These are phyloP conservation scores for Trogon surrucura DNA, from an alignment of 2,113 vertebrate species.

Conservation along the genomic window DNA sequence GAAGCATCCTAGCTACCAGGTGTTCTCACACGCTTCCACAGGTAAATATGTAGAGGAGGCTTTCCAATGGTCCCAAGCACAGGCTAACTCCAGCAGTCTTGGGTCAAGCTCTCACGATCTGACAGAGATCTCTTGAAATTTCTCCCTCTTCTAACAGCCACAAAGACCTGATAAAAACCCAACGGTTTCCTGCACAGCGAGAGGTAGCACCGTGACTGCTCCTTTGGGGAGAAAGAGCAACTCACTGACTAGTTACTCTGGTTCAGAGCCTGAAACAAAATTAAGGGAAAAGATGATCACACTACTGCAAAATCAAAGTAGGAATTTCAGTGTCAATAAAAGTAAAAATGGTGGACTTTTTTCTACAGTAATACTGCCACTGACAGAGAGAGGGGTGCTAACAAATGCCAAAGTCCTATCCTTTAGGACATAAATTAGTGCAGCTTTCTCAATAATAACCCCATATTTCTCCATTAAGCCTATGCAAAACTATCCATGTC, in stretches of 20 bases:
- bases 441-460: not conserved
- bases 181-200: not conserved
- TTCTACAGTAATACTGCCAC: not conserved
- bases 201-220: not conserved
- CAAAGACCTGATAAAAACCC: not conserved
- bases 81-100: not conserved
- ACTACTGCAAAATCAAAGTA: not conserved
- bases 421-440: not conserved
- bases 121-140: not conserved
- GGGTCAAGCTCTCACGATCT: not conserved
- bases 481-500: accelerated
- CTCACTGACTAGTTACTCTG: not conserved
- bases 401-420: not conserved
- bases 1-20: not conserved
- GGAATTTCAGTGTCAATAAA: not conserved
- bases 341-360: not conserved
- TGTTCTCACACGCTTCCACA: not conserved
- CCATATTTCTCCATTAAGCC: not conserved
- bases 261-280: not conserved
- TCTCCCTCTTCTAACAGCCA: not conserved
- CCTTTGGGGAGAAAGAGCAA: not conserved
- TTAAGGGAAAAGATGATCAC: not conserved
- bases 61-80: not conserved
- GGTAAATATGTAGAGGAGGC: not conserved
- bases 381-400: not conserved